Base-by-base conservation (phyloP, 2,888 invertebrate species). In the Spilosoma lubricipeda region DNA sequence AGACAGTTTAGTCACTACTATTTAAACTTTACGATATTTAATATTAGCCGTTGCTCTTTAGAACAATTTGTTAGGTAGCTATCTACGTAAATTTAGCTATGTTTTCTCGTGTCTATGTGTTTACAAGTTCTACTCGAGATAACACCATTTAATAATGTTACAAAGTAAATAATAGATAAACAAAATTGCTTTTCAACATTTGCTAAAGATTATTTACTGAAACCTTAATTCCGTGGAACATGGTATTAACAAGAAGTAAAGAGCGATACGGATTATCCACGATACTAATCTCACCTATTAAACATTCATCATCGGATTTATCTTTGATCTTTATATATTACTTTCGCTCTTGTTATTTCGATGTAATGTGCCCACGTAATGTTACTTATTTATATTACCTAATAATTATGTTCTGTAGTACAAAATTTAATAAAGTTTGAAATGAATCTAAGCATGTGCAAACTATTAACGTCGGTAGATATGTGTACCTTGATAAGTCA, bases 261-360 rank as follows among this genome's bases (percentile, higher is more conserved):
- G 27, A 70, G 39, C 65, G 65, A 70, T 73, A 48, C 45, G 59
- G 39, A 39, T 74, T 66, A 74, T 70, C 67, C 70, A 3, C 23
- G 27, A 33, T 74, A 67, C 36, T 39, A 74, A 73, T 73, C 73
- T 67, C 13, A 30, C 56, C 39, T 65, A 74, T 74, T 74, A 74
- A 74, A 70, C 74, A 70, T 74, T 74, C 74, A 74, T 39, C 67
- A 59, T 7, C 3, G 45, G 74, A 33, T 33, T 74, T 74, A 74
- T 74, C 74, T 74, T 39, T 20, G 27, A 74, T 59, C 74, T 74
- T 70, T 65, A 33, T 65, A 73, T 72, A 68, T 63, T 33, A 72
- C 42, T 67, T 72, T 72, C 15, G n/a, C 33, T 66, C n/a, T 48
- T 66, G 69, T 70, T 63, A 30, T 63, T 63, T 63, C 59, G 59